phyloP scores from a whole-genome alignment of 2,113 vertebrate species.

The Brachyhypopomus occidentalis region DNA sequence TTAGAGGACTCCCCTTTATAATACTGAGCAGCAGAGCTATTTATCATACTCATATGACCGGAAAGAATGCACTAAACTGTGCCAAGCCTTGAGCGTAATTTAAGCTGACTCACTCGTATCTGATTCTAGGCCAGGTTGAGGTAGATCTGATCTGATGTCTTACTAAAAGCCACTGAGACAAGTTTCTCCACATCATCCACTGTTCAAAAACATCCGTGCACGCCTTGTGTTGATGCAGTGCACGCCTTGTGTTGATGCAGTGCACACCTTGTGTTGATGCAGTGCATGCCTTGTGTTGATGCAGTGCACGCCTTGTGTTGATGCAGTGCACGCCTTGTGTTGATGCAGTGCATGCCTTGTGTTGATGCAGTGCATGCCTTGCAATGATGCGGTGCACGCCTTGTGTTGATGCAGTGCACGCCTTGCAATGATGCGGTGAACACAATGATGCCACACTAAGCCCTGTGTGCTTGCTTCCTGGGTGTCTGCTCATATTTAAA shows the following conservation, averaged over 20 bases:
- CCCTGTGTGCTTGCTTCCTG: neutral
- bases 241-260: neutral
- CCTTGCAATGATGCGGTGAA: too few species aligned
- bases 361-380: too few species aligned
- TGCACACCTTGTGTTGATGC: neutral
- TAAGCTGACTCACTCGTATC: neutral
- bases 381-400: too few species aligned
- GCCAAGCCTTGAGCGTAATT: neutral
- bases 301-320: neutral
- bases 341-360: too few species aligned
- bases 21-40: neutral
- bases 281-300: too few species aligned
- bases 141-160: neutral
- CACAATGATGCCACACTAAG: neutral
- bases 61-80: neutral
- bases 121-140: slow-evolving; percentile 1
- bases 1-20: neutral
- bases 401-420: too few species aligned
- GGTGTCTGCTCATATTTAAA: neutral
- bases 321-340: neutral
- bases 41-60: neutral
- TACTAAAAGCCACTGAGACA: neutral
- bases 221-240: too few species aligned
- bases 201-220: neutral
- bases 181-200: neutral